phyloP scores from a whole-genome alignment of 2,113 vertebrate species.

The Accipiter cooperii region DNA sequence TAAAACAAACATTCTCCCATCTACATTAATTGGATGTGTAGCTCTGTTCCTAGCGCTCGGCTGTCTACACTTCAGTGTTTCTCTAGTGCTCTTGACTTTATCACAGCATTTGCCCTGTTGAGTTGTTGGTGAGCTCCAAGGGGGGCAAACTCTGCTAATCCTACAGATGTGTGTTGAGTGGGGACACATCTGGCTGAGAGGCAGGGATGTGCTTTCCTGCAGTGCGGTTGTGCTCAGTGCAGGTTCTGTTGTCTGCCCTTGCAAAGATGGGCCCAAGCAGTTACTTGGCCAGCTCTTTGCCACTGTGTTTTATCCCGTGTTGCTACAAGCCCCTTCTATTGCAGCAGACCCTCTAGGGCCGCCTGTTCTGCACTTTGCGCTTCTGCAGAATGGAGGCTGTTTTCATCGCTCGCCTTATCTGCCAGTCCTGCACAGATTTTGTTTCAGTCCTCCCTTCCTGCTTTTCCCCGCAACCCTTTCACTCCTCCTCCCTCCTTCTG shows the following conservation, averaged over 20 bases:
- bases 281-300: neutral
- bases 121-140: neutral
- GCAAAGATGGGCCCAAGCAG: neutral
- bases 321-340: neutral
- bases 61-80: neutral
- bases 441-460: conserved; percentile 33
- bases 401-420: neutral
- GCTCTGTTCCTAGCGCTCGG: accelerated
- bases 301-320: accelerated
- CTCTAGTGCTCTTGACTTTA: neutral
- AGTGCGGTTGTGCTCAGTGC: accelerated
- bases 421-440: neutral
- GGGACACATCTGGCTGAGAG: neutral
- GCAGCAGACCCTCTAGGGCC: neutral
- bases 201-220: neutral
- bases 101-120: neutral
- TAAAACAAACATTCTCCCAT: neutral
- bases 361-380: neutral
- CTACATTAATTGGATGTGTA: neutral
- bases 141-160: neutral
- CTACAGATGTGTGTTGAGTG: neutral
- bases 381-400: neutral
- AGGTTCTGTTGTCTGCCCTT: neutral
- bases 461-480: conserved; percentile 13
- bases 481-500: neutral